Evolutionary conservation across 2,888 invertebrate genomes (phyloP), one percentile per base, ranked within the genome.

Genomic region (Iphiclides podalirius): DNA sequence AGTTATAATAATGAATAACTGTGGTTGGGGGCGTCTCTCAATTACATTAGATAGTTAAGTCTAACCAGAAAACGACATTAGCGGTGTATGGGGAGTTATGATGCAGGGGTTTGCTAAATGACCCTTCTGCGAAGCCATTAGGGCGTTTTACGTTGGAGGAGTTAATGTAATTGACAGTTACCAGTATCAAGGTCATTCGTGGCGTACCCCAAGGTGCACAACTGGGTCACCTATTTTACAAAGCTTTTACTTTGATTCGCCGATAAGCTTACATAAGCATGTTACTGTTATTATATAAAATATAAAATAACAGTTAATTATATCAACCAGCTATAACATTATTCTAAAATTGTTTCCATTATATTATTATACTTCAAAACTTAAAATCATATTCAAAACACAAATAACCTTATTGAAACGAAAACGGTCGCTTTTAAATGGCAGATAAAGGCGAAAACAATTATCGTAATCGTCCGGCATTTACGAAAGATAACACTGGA

Each of bases 41-140:
- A 14, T 47, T 41, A 28, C 26, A 39, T 40, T 35, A 47, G n/a
- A 47, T 3, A 4, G 4, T 46, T 33, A 31, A 9, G 36, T 36
- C 20, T 12, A 16, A 9, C 12, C 6, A 16, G 0, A 12, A 11
- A 20, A 11, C 20, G 40, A 34, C 34, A 14, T 20, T 11, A n/a
- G 11, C 2, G 23, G 26, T 11, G 12, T 9, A 7, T 4, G 4
- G 14, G 12, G 26, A 15, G 23, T 4, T 33, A 17, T 36, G 39
- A 4, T 20, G 15, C 34, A 23, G 14, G 11, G 14, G 15, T 17
- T 42, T 33, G 6, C 14, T 7, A 17, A 11, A 11, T 12, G 15
- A 11, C 17, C 14, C 20, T 36, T 45, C 45, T 17, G 11, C 3
- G 45, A 45, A 45, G 9, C 37, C 31, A 37, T 36, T 45, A 37